Evolutionary conservation across 2,888 invertebrate species (phyloP), one percentile per base, ranked within the genome.

Genomic region (Caenorhabditis doughertyi): DNA sequence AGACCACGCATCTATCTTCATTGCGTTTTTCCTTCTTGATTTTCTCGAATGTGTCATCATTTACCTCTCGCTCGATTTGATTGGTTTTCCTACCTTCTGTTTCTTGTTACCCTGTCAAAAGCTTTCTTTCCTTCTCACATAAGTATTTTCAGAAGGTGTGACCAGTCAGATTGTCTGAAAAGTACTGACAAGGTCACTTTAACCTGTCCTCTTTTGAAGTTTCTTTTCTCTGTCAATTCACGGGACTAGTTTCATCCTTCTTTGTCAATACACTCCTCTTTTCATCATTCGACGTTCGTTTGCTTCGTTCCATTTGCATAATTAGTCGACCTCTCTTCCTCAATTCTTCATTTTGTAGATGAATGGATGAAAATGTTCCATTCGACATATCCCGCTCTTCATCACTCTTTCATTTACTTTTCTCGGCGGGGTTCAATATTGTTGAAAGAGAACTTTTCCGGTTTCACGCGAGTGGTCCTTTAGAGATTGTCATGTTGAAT

Each of bases 231-330:
- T 74, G 73, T 73, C 73, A 73, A 65, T 27, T 64, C 55, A 44
- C 67, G 29, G 29, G 23, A 60, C 60, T 42, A 35, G 35, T 39
- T 60, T 42, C 53, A 42, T 53, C 51, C 23, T 58, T 71, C 49
- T 44, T 39, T 35, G 32, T 70, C 70, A 42, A 25, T 44, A 53
- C 25, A n/a, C 49, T 29, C 21, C 35, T 67, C 23, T 39, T 60
- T 35, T 56, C 56, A 35, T 21, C 56, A 56, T 18, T n/a, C n/a
- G 44, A 47, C 44, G 44, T 44, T 25, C 21, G 25, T 16, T 42
- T 27, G 42, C 25, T 44, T n/a, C 27, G 62, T 79, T 71, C 70
- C 70, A 71, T 79, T 79, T 70, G 79, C 79, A 62, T 79, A 79
- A 79, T 71, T 71, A 79, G 70, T 79, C 71, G 79, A 64, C 71